phyloP scores from a whole-genome alignment of 1,140 invertebrate species.

The Heliconius himera region DNA sequence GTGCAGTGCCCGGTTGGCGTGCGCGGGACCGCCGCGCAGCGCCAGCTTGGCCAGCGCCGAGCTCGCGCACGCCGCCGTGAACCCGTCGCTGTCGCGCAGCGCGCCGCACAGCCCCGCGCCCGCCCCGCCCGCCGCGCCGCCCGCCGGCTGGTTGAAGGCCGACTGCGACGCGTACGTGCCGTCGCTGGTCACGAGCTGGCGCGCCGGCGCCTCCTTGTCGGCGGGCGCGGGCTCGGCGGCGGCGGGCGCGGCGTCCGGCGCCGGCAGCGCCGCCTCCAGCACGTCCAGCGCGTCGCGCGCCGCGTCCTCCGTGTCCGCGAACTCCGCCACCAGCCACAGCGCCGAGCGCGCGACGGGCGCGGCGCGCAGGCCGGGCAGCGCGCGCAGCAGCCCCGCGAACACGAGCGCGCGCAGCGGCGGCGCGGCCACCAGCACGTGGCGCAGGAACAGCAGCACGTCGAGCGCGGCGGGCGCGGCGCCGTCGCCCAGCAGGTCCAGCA shows the following conservation, averaged over 20 bases:
- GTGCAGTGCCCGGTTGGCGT: conserved; percentile 82
- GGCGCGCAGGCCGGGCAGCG: neutral
- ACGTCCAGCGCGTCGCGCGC: conserved; percentile 91
- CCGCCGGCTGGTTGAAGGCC: conserved; percentile 90
- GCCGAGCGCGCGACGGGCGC: conserved; percentile 84
- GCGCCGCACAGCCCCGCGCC: conserved; percentile 78
- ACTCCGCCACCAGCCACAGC: conserved; percentile 99
- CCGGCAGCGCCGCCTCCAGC: conserved; percentile 89
- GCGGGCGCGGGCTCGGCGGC: conserved; percentile 82
- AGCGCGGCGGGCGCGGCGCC: conserved; percentile 95
- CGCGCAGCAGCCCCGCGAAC: conserved; percentile 50
- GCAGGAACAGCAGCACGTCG: conserved; percentile 96
- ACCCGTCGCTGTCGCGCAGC: conserved; percentile 97
- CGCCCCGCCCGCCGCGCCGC: neutral
- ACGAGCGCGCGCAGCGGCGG: conserved; percentile 87
- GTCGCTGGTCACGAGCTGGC: conserved; percentile 95
- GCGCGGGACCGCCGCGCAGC: conserved; percentile 82
- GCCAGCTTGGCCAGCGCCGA: conserved; percentile 96
- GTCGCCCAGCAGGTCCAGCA: conserved; percentile 98
- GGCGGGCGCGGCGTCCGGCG: conserved; percentile 78
- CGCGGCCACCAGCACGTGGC: conserved; percentile 97
- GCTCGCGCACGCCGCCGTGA: conserved; percentile 95
- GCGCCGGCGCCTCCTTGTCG: conserved; percentile 55
- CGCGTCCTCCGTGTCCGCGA: conserved; percentile 90
- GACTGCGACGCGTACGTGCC: conserved; percentile 99